Evolutionary conservation across 2,113 vertebrate genomes (phyloP), one percentile per base, ranked within the genome.

Genomic region (Siphamia tubifer): DNA sequence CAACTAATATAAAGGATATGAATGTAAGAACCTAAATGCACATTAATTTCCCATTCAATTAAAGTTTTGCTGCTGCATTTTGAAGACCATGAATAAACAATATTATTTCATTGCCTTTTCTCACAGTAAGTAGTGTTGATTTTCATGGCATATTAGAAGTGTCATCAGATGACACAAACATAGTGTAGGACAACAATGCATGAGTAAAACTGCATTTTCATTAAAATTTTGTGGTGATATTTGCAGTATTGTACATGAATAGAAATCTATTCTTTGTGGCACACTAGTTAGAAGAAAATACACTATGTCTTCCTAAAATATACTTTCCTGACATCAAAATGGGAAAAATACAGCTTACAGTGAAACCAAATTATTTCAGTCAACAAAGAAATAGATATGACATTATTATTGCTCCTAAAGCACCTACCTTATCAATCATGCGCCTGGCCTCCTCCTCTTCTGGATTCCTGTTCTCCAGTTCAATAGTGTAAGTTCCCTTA

Each of bases 401-500:
- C 19, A 7, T 11, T 13, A 7, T 16, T 8, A 31, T 2, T 20
- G 40, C 30, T 44, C 27, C 49, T 5, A 25, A 23, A 70, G 57
- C 13, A 45, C 87, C 77, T 92, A 98, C 97, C 96, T 97, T 96
- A 86, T 99, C 96, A 78, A 98, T 99, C 96, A 97, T 96, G 79
- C 94, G 95, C 31, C 96, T 91, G 62, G 96, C 96, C 93, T 98
- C 95, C 87, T 95, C 91, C 81, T 98, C 96, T 83, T 98, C 96
- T 49, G 94, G 87, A 86, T 95, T 96, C 58, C 89, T 94, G 82
- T 95, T 97, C 89, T 99, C 97, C 92, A 97, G 86, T 79, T 99
- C 97, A 38, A 98, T 98, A 63, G 96, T 96, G 77, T 98, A 98
- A 69, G 97, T 97, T 60, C 96, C 96, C 90, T 97, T 98, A 83